Conservation (phyloP, 2,888 invertebrate species). For the Bhutanitis thaidina region DNA sequence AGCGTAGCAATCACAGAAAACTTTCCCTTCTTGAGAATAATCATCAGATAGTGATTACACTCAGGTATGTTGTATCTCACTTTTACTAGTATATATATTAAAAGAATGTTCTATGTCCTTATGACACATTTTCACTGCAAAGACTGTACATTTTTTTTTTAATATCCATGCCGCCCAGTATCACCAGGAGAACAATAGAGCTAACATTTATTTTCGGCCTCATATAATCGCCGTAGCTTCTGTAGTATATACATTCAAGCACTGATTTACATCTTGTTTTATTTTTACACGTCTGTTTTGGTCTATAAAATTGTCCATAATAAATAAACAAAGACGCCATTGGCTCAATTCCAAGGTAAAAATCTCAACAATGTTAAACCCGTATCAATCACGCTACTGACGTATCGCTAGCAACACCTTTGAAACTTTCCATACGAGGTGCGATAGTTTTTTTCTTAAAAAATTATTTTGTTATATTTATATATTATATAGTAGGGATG, state of each 20-base stretch:
- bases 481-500: too few relatives aligned
- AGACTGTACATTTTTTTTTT: constrained; percentile 12
- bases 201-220: constrained; percentile 19
- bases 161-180: constrained; percentile 11
- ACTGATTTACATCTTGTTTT: constrained; percentile 40
- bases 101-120: not conserved
- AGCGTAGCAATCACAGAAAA: too few relatives aligned
- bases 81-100: too few relatives aligned
- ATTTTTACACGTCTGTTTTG: constrained; percentile 47
- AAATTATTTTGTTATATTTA: too few relatives aligned
- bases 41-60: too few relatives aligned
- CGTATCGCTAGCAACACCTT: constrained; percentile 26
- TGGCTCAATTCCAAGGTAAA: constrained; percentile 52
- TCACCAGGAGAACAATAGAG: constrained; percentile 13
- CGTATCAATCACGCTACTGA: constrained; percentile 29
- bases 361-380: constrained; percentile 32
- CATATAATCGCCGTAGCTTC: constrained; percentile 21
- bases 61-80: too few relatives aligned
- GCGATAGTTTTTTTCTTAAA: not conserved
- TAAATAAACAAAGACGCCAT: constrained; percentile 49
- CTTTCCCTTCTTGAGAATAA: too few relatives aligned
- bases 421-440: constrained; percentile 10
- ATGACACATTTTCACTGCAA: constrained; percentile 11
- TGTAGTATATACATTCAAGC: constrained; percentile 21
- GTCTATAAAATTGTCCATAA: constrained; percentile 57